Base-by-base conservation (phyloP, 2,888 invertebrate genomes). In the Drosophila engyochracea region DNA sequence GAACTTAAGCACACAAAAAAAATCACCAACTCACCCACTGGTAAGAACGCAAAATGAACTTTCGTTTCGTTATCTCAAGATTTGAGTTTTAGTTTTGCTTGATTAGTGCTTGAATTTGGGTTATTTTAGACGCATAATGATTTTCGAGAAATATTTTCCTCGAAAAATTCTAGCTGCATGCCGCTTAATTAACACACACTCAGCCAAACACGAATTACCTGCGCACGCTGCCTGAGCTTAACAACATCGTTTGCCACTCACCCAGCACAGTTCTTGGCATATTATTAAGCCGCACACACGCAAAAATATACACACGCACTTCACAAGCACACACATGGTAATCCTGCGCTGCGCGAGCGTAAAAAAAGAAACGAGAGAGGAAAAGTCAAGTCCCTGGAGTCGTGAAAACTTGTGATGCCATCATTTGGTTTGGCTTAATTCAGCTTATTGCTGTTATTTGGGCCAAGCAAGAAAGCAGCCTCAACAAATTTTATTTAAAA, bases 381-480 rank as follows among this genome's bases (percentile, higher is more conserved):
- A 66, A 59, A 68, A 60, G 60, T 69, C 65, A 81, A 75, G 64
- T 74, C 80, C 73, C 77, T 64, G 72, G 73, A 84, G 67, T 74
- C 70, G 68, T 54, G 75, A 73, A 79, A 86, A 81, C 86, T 83
- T 86, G 76, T 83, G 79, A 83, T 79, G 81, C 79, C 81, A 81
- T 76, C 79, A 79, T 81, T 83, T 83, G 78, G 70, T 54, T 79
- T 60, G 72, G 81, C 85, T 87, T 87, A 86, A 81, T 80, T 78
- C 67, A 66, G 87, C 87, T 87, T 89, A 89, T 87, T 83, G 87
- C 79, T 83, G 87, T 77, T 80, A 83, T 85, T 82, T 83, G 85
- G 81, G 72, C 81, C 74, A 60, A 61, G 63, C 76, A 76, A 70
- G 54, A 79, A 68, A 70, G 74, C 75, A 79, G 71, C 67, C 74